These are phyloP conservation scores for Loriculus beryllinus DNA, from an alignment of 2,797 vertebrate genomes.

Conservation along the genomic window DNA sequence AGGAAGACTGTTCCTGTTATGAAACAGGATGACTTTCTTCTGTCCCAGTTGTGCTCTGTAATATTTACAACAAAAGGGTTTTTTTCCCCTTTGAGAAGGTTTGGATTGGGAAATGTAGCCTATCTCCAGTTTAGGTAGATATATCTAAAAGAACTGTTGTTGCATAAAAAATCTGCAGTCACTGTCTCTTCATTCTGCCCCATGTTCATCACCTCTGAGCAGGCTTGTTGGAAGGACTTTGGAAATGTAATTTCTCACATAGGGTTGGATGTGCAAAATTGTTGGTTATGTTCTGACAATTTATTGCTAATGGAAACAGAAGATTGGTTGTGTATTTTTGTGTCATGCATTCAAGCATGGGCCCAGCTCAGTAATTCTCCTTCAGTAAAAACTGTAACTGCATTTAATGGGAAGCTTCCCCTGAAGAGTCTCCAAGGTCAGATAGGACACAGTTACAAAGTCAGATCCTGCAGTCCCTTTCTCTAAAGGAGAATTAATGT, in stretches of 20 bases:
- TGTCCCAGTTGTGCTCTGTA: background rate
- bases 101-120: background rate
- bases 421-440: slow-evolving; percentile 38
- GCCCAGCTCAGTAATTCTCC: background rate
- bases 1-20: background rate
- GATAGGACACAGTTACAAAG: background rate
- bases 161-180: background rate
- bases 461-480: background rate
- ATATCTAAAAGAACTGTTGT: background rate
- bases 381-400: background rate
- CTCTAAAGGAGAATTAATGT: slow-evolving; percentile 32
- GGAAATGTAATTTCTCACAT: background rate
- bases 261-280: background rate
- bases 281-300: background rate
- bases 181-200: background rate
- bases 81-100: background rate
- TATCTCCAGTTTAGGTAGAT: background rate
- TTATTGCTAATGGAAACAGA: background rate
- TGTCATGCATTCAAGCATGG: background rate
- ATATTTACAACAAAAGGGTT: background rate
- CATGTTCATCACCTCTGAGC: background rate
- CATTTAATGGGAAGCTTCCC: background rate
- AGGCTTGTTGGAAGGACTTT: background rate
- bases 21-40: background rate
- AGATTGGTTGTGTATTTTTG: background rate